Evolutionary conservation across 2,113 vertebrate genomes (phyloP).

Genomic region (Misgurnus mizolepis): DNA sequence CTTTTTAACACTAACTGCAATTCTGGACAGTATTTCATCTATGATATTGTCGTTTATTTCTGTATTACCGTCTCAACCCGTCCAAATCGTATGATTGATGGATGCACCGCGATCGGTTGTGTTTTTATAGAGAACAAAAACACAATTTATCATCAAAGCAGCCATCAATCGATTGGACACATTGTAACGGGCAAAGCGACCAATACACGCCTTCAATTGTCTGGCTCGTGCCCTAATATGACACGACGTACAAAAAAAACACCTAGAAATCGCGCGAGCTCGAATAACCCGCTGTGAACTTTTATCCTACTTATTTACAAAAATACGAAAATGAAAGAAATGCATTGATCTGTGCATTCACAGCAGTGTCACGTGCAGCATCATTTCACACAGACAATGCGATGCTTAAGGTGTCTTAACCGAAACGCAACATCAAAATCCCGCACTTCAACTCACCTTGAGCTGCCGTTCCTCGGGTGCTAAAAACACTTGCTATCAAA

Average conservation of each 20-base stretch:
- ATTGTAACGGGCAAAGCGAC: constrained; percentile 1
- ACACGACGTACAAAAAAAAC: constrained; percentile 44
- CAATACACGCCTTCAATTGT: constrained; percentile 37
- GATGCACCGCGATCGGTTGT: neutral
- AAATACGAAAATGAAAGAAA: neutral
- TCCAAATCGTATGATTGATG: neutral
- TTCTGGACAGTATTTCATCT: constrained; percentile 15
- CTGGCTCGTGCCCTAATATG: constrained; percentile 4
- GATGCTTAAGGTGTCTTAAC: neutral
- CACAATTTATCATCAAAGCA: constrained; percentile 93
- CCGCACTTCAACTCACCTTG: constrained; percentile 97
- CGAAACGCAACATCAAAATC: neutral
- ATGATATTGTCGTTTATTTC: neutral
- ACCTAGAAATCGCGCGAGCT: neutral
- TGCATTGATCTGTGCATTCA: neutral
- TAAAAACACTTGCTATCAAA: constrained; percentile 99
- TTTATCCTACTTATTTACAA: neutral
- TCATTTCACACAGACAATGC: neutral
- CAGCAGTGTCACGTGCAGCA: neutral
- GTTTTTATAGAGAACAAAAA: constrained; percentile 69
- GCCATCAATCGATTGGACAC: constrained; percentile 65
- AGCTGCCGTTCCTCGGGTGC: constrained; percentile 90
- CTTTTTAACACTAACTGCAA: constrained; percentile 39
- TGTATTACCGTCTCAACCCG: neutral
- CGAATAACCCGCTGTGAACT: neutral